Evolutionary conservation across 2,797 vertebrate species (phyloP).

Genomic region (Netta rufina): DNA sequence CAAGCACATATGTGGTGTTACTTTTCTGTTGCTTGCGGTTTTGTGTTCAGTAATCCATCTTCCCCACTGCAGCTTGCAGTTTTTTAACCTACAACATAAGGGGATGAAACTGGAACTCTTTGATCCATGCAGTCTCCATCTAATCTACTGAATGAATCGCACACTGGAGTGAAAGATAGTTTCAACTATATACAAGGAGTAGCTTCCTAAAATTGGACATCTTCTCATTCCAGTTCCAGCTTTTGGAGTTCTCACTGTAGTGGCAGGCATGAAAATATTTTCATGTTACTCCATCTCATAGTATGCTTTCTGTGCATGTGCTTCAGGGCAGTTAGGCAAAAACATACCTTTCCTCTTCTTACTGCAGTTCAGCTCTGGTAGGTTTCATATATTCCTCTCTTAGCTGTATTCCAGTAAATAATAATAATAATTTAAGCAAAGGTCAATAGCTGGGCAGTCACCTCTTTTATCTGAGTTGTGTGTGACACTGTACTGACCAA

Average conservation of each 20-base stretch:
- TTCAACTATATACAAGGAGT: background rate
- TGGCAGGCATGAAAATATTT: background rate
- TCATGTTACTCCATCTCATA: background rate
- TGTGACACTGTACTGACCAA: background rate
- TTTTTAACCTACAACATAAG: background rate
- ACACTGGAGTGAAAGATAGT: background rate
- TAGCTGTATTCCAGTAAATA: background rate
- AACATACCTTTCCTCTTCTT: background rate
- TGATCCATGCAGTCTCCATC: background rate
- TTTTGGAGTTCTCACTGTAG: background rate
- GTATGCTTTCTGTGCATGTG: background rate
- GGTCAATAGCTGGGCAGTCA: background rate
- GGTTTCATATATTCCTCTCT: background rate
- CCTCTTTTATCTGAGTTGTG: background rate
- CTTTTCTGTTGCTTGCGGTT: slow-evolving; percentile 46
- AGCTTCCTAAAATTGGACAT: background rate
- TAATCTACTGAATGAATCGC: background rate
- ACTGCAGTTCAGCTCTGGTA: background rate
- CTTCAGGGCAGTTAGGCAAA: background rate
- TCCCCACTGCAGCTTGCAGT: background rate
- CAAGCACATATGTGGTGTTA: slow-evolving; percentile 4
- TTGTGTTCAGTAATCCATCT: slow-evolving; percentile 31
- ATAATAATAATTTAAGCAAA: background rate
- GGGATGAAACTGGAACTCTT: background rate
- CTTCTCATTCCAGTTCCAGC: background rate